A percentile compares a stretch with the other conserved stretches of the same genome.
Evolutionary conservation across 2,113 vertebrate species (phyloP).

Genomic region (Pongo abelii): DNA sequence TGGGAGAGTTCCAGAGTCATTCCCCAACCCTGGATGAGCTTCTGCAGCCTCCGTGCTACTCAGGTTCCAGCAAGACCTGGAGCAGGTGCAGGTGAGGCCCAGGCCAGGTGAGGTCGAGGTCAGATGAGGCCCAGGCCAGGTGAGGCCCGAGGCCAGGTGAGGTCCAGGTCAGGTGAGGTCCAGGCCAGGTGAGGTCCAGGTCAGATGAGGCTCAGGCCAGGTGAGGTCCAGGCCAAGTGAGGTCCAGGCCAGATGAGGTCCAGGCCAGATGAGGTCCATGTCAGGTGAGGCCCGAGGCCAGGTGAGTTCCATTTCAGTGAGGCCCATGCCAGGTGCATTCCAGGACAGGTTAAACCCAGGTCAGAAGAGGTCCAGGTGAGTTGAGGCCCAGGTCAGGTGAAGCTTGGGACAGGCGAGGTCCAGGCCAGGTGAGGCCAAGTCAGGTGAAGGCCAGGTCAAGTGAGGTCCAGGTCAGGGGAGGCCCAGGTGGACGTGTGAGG

Average conservation of each 20-base stretch:
- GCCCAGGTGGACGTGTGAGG: no score
- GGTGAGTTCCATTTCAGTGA: no score
- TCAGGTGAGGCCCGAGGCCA: no score
- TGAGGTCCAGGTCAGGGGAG: not conserved
- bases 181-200: not conserved
- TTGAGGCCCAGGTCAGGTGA: rapidly evolving
- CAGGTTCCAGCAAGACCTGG: not conserved
- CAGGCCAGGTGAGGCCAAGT: no score
- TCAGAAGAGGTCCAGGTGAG: rapidly evolving
- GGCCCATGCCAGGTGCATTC: no score
- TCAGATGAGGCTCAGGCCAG: not conserved
- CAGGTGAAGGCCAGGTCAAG: not conserved
- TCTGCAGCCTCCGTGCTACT: not conserved
- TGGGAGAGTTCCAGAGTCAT: not conserved
- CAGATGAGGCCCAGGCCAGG: not conserved
- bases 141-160: not conserved
- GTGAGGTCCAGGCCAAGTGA: not conserved
- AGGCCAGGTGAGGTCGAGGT: rapidly evolving
- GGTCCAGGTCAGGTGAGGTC: rapidly evolving
- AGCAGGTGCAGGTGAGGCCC: not conserved
- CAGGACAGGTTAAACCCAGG: no score
- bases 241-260: no score
- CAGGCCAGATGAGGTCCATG: no score
- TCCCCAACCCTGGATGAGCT: no score
- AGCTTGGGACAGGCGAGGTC: no score